Conservation (phyloP, 2,888 invertebrate species). For the Automeris io region DNA sequence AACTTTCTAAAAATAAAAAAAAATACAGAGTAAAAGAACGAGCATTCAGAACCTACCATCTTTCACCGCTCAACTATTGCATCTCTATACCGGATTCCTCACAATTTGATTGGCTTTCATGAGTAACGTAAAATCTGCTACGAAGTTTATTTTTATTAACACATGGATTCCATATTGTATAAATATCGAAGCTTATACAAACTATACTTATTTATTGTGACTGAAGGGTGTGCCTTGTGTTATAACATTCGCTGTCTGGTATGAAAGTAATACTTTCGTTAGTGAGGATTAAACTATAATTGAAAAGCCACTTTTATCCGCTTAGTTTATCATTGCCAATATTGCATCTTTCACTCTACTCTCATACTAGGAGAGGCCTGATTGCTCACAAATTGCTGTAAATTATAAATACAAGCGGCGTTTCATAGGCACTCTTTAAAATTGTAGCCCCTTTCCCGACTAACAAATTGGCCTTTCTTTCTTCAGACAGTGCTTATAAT, state of each 20-base stretch:
- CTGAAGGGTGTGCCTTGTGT: conserved; percentile 9
- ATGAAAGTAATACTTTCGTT: conserved; percentile 31
- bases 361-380: conserved; percentile 59
- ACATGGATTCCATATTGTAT: neutral
- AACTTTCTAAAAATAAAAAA: conserved; percentile 74
- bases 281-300: conserved; percentile 31
- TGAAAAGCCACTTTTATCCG: conserved; percentile 40
- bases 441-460: conserved; percentile 71
- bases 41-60: conserved; percentile 65
- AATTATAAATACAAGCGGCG: conserved; percentile 67
- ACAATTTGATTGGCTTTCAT: conserved; percentile 33
- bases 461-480: conserved; percentile 71
- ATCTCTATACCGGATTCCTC: conserved; percentile 40
- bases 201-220: too few relatives aligned
- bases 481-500: conserved; percentile 45
- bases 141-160: conserved; percentile 21
- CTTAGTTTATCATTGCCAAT: conserved; percentile 52
- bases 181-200: neutral
- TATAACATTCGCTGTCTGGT: conserved; percentile 22
- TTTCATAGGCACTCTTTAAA: conserved; percentile 65
- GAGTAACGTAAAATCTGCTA: conserved; percentile 25
- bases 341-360: conserved; percentile 53
- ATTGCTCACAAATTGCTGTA: conserved; percentile 71
- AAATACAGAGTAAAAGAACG: conserved; percentile 67
- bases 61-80: conserved; percentile 68